These are phyloP conservation scores for Paragorgia papillata DNA, from an alignment of 92 coral and sea anemone species.

Conservation along the genomic window DNA sequence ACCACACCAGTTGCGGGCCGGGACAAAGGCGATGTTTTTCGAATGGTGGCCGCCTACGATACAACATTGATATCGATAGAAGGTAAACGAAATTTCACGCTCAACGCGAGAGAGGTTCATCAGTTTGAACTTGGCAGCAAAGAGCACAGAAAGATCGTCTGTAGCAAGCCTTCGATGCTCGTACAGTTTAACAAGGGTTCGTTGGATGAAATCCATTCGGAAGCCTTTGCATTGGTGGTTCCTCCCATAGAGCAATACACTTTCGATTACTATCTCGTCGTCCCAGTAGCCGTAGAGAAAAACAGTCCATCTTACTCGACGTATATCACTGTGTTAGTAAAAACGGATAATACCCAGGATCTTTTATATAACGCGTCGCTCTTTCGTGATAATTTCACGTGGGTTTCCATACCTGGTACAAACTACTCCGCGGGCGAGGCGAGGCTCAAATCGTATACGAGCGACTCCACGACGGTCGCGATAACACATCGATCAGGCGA, in stretches of 20 bases:
- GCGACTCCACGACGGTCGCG: not conserved
- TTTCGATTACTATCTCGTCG: not conserved
- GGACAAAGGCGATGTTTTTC: not conserved
- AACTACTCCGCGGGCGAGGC: not conserved
- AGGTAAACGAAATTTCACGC: not conserved
- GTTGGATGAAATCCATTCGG: not conserved
- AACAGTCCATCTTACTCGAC: not conserved
- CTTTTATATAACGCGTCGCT: not conserved
- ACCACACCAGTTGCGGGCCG: conserved; percentile 20
- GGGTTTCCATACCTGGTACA: not conserved
- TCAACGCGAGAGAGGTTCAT: not conserved
- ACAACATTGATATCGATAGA: not conserved
- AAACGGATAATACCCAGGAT: not conserved
- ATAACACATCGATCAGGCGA: not conserved
- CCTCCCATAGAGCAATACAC: conserved; percentile 24
- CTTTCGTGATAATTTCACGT: not conserved
- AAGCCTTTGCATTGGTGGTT: conserved; percentile 3
- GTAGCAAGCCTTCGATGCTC: conserved; percentile 14
- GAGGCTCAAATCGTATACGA: not conserved
- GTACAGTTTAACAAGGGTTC: conserved; percentile 27
- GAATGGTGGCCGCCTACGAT: conserved; percentile 10
- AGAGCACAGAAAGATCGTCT: not conserved
- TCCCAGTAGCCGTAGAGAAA: not conserved
- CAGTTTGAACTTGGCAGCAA: not conserved
- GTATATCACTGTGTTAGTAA: not conserved